Evolutionary conservation across 2,113 vertebrate genomes (phyloP).

Genomic region (Embiotoca jacksoni): DNA sequence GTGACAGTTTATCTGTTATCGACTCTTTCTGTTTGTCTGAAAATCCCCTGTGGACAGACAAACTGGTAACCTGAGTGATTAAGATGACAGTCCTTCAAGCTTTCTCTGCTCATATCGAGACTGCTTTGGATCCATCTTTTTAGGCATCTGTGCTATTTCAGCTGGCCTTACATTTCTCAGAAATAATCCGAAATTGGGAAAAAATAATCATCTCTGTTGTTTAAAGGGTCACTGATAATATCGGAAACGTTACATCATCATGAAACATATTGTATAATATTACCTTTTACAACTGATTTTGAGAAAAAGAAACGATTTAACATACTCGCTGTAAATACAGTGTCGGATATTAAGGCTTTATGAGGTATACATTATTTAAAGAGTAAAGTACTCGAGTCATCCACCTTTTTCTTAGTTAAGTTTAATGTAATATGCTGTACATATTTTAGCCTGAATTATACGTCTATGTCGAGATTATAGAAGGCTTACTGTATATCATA

Average conservation of each 20-base stretch:
- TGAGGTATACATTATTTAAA: too few relatives aligned
- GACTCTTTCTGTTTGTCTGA: slow-evolving; percentile 56
- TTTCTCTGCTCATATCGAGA: background rate
- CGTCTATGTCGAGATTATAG: too few relatives aligned
- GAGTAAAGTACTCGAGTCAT: too few relatives aligned
- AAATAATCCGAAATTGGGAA: background rate
- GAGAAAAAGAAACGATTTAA: too few relatives aligned
- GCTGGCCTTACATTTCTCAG: background rate
- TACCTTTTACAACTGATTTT: too few relatives aligned
- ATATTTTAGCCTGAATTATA: too few relatives aligned
- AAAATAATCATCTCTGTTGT: background rate
- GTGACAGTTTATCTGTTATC: slow-evolving; percentile 52
- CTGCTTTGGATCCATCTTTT: background rate
- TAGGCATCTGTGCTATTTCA: background rate
- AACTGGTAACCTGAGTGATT: slow-evolving; percentile 17
- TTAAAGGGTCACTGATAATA: background rate
- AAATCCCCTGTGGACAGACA: slow-evolving; percentile 17
- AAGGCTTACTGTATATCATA: too few relatives aligned
- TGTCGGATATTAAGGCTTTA: too few relatives aligned
- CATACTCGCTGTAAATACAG: too few relatives aligned
- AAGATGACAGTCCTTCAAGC: background rate
- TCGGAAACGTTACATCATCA: background rate
- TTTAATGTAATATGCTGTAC: too few relatives aligned
- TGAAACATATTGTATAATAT: background rate
- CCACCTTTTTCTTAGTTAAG: too few relatives aligned